A percentile compares a stretch with the other conserved stretches of the same genome.
Conservation (phyloP, 2,113 vertebrate genomes). For the Gopherus flavomarginatus region DNA sequence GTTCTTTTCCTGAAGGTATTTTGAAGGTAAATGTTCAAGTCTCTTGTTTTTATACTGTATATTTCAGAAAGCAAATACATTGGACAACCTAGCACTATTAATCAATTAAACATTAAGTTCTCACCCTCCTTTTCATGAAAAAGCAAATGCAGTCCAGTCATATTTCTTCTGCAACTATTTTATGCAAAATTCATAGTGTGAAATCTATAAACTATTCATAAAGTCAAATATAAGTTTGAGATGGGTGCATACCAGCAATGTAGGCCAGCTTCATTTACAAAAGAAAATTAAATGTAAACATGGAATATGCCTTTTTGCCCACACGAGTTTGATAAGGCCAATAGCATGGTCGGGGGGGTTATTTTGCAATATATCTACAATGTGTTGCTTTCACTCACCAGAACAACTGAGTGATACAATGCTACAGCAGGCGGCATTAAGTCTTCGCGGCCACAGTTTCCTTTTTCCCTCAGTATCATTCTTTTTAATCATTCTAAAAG, state of each 20-base stretch:
- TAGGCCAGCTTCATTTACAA: conserved; percentile 49
- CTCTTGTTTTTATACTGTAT: conserved; percentile 24
- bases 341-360: not conserved
- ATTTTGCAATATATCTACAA: not conserved
- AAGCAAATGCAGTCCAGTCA: conserved; percentile 52
- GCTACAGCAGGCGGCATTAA: conserved; percentile 31
- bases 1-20: conserved; percentile 34
- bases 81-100: conserved; percentile 6
- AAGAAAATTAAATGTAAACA: conserved; percentile 66
- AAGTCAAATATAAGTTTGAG: conserved; percentile 72
- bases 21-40: conserved; percentile 52
- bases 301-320: conserved; percentile 35
- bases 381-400: conserved; percentile 21
- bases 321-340: conserved; percentile 22
- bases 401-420: not conserved
- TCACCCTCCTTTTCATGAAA: conserved; percentile 37
- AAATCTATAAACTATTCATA: conserved; percentile 84
- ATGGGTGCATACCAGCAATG: conserved; percentile 38
- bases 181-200: conserved; percentile 77
- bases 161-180: conserved; percentile 67
- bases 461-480: conserved; percentile 60
- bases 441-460: conserved; percentile 52
- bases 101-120: conserved; percentile 71
- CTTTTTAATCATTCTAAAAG: conserved; percentile 49
- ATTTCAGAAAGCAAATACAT: conserved; percentile 54